These are phyloP conservation scores for Naja naja DNA, from an alignment of 2,113 vertebrate genomes.

Conservation along the genomic window DNA sequence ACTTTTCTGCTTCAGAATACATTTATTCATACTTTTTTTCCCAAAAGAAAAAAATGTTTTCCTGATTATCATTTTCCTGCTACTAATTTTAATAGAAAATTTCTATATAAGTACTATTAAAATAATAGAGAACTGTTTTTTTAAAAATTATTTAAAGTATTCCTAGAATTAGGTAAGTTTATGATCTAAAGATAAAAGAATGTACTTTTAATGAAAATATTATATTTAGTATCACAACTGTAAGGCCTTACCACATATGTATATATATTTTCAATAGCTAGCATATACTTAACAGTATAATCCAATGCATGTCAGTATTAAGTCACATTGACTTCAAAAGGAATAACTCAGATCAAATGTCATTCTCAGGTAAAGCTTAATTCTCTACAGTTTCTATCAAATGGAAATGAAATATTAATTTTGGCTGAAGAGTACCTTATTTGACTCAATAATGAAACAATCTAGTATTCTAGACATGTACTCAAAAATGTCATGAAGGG, in stretches of 20 bases:
- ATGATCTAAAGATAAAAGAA: constrained; percentile 23
- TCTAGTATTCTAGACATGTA: not conserved
- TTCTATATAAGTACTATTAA: constrained; percentile 25
- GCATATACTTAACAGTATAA: not conserved
- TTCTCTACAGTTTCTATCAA: not conserved
- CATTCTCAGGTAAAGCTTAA: not conserved
- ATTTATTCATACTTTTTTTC: not conserved
- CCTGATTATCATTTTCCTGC: constrained; percentile 39
- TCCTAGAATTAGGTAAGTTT: constrained; percentile 24
- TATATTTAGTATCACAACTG: not conserved
- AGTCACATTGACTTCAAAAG: not conserved
- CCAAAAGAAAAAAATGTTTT: constrained; percentile 24
- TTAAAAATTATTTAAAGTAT: constrained; percentile 30
- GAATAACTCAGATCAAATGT: not conserved
- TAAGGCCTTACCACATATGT: not conserved
- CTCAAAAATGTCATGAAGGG: not conserved
- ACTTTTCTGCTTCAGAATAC: constrained; percentile 3
- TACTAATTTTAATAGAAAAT: constrained; percentile 33
- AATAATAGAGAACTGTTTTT: constrained; percentile 29
- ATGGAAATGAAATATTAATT: not conserved
- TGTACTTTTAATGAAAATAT: not conserved
- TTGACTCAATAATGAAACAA: not conserved
- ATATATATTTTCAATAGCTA: not conserved
- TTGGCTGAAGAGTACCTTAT: not conserved
- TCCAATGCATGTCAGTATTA: not conserved